Percentiles rank a stretch among this genome's conserved stretches.
Conservation (phyloP, 2,113 vertebrate species). For the Hypocryptadius cinnamomeus region DNA sequence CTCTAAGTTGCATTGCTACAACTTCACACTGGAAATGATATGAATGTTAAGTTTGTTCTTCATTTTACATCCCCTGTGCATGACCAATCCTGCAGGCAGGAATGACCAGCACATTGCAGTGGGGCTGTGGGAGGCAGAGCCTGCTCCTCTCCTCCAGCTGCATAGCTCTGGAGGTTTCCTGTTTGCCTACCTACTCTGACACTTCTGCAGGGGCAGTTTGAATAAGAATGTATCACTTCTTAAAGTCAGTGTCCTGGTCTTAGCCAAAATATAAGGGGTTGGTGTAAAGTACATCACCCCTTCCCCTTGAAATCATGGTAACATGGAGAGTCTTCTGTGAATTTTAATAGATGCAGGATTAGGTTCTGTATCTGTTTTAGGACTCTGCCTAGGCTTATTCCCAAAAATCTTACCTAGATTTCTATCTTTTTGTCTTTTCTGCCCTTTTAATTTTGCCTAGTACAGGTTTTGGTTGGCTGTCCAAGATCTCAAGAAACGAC, state of each 20-base stretch:
- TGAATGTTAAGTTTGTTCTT: not conserved
- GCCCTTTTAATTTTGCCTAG: not conserved
- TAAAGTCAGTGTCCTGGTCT: not conserved
- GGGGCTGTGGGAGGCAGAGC: not conserved
- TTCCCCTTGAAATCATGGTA: not conserved
- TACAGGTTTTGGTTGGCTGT: conserved; percentile 93
- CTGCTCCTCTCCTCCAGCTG: not conserved
- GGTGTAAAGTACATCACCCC: not conserved
- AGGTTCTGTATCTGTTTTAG: not conserved
- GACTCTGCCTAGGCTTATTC: not conserved
- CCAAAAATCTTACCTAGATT: not conserved
- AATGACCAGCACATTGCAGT: not conserved
- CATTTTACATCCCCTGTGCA: not conserved
- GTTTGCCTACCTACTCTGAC: not conserved
- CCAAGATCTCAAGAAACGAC: conserved; percentile 90
- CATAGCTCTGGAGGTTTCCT: not conserved
- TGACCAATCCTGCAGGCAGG: not conserved
- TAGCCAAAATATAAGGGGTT: not conserved
- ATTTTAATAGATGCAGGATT: not conserved
- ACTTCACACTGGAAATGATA: not conserved
- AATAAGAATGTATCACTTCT: not conserved
- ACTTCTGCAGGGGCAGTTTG: not conserved
- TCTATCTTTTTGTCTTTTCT: not conserved
- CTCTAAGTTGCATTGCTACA: not conserved
- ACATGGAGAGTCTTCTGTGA: not conserved